Conservation (phyloP, 2,797 vertebrate genomes). For the Coregonus ussuriensis region DNA sequence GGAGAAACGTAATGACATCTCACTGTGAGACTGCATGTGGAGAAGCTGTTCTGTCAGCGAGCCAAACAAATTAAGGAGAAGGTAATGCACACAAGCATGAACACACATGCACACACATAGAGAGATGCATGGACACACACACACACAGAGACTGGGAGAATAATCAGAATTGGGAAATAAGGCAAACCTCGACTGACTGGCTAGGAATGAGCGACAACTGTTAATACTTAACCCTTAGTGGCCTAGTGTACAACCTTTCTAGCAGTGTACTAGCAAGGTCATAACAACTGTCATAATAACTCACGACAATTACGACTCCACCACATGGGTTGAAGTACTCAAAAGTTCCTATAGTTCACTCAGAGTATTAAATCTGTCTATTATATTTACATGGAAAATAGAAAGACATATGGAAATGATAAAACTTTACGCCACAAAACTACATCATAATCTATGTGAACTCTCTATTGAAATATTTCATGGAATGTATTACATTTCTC, state of each 20-base stretch:
- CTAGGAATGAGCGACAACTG: conserved; percentile 1
- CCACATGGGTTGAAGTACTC: background rate
- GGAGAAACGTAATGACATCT: conserved; percentile 17
- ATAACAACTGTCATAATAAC: background rate
- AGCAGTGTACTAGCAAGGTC: background rate
- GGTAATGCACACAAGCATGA: too few species aligned
- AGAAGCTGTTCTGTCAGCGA: conserved; percentile 4
- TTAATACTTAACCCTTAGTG: background rate
- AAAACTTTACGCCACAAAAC: too few species aligned
- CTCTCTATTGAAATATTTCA: too few species aligned
- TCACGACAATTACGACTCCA: background rate
- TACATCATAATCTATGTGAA: too few species aligned
- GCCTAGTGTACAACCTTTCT: background rate
- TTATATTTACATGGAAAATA: background rate
- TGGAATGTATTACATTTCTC: too few species aligned
- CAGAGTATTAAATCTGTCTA: background rate
- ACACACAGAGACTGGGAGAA: background rate
- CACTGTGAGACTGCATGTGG: conserved; percentile 11
- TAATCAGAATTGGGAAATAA: background rate
- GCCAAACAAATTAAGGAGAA: conserved; percentile 10
- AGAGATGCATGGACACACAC: too few species aligned
- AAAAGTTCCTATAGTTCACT: background rate
- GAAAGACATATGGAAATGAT: background rate
- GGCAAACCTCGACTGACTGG: background rate
- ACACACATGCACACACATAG: too few species aligned